Evolutionary conservation across 2,888 invertebrate species (phyloP), one percentile per base, ranked within the genome.

Genomic region (Yponomeuta malinellus): DNA sequence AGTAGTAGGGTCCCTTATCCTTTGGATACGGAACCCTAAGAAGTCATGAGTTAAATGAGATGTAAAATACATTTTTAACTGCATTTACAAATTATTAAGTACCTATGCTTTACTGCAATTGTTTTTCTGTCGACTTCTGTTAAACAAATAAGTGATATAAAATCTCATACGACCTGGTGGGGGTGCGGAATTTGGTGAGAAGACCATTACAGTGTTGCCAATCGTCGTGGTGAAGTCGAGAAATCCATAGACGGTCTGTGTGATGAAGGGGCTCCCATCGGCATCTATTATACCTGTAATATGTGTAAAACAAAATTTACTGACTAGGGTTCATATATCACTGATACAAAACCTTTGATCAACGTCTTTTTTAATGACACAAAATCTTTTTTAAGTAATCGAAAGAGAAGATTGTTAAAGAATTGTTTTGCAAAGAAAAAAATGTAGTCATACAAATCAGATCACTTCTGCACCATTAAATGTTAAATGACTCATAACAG

Each of bases 241-340:
- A 88, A 98, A 98, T 71, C 98, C 98, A 81, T 98, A 98, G 69
- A 98, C 98, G 0, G 98, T 98, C 89, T 98, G 97, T 31, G 98
- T 98, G 74, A 96, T 92, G 75, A 94, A 59, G 8, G 52, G 93
- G 75, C 93, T 81, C 71, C 78, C 78, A n/a, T 78, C 78, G 0
- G 79, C 75, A 71, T 73, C 74, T 10, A 81, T 48, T 71, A 72
- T 73, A 74, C 75, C 80, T 82, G 78, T 52, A 79, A 59, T 8
- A 59, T 33, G 5, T 43, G 43, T 43, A 43, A 43, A 43, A 43
- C 43, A 43, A 43, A 43, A 43, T 43, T 43, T 43, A 43, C 43
- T 43, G 43, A 43, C 5, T 8, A 43, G 6, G 43, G 43, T 43
- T 43, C 52, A 1, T 15, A 15, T 59, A 59, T 59, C 12, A 15